Percentiles rank a stretch among this genome's conserved stretches.
Conservation (phyloP, 2,113 vertebrate species). For the Nothoprocta pentlandii region DNA sequence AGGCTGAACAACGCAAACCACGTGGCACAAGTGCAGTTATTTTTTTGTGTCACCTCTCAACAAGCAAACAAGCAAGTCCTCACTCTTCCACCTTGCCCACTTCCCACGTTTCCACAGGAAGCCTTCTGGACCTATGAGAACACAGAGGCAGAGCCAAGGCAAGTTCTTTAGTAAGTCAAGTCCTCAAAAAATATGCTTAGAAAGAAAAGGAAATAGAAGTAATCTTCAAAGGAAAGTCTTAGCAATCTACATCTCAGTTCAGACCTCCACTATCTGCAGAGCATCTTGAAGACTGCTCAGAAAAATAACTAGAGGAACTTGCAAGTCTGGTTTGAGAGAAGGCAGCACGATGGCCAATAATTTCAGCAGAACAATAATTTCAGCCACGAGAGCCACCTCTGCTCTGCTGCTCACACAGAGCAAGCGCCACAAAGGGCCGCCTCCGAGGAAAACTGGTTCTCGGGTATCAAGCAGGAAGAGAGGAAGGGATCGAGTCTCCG, state of each 20-base stretch:
- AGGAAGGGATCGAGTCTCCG: neutral
- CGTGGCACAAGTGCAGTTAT: neutral
- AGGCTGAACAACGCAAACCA: neutral
- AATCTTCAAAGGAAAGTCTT: neutral
- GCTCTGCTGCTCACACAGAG: neutral
- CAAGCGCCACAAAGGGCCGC: neutral
- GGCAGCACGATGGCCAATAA: neutral
- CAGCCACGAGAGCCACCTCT: too few species aligned
- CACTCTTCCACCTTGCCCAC: neutral
- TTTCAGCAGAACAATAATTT: neutral
- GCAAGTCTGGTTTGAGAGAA: neutral
- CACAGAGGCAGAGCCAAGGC: too few species aligned
- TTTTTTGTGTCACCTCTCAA: neutral
- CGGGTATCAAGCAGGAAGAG: neutral
- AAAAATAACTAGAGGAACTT: neutral
- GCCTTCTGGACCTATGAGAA: neutral
- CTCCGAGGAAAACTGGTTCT: neutral
- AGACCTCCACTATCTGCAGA: neutral
- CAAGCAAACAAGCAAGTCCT: neutral
- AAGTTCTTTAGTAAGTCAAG: neutral
- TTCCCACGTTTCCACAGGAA: neutral
- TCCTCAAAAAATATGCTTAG: too few species aligned
- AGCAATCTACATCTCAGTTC: neutral
- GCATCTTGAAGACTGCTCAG: neutral
- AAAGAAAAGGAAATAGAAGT: accelerated